A percentile compares a stretch with the other conserved stretches of the same genome.
These are phyloP conservation scores for Apis florea DNA, from an alignment of 1,140 invertebrate species.

Conservation along the genomic window DNA sequence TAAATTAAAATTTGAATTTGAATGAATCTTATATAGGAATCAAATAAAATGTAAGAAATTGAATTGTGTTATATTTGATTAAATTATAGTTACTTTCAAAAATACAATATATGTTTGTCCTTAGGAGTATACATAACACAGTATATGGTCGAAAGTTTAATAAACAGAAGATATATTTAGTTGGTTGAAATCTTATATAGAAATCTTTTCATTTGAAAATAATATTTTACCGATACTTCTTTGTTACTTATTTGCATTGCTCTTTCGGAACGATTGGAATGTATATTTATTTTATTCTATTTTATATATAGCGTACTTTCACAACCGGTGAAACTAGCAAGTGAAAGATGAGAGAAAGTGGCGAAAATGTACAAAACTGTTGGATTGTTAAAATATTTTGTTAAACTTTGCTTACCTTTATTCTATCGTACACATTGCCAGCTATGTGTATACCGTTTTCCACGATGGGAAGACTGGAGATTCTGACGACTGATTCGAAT, in stretches of 20 bases:
- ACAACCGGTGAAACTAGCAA: neutral
- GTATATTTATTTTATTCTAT: neutral
- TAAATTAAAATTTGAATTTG: too few relatives aligned
- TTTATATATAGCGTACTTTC: neutral
- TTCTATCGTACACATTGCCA: constrained; percentile 84
- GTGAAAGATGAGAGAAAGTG: constrained; percentile 25
- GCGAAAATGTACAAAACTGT: neutral
- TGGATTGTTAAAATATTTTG: neutral
- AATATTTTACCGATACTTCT: neutral
- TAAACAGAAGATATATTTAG: too few relatives aligned
- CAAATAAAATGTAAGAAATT: too few relatives aligned
- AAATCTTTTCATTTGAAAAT: neutral
- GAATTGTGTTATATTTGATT: too few relatives aligned
- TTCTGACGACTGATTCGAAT: constrained; percentile 84
- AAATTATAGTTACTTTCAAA: too few relatives aligned
- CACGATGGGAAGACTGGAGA: constrained; percentile 86
- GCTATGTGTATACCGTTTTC: constrained; percentile 86
- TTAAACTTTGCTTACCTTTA: constrained; percentile 81
- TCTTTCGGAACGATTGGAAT: neutral
- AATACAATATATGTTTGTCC: too few relatives aligned
- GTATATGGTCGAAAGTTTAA: too few relatives aligned
- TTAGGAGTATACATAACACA: too few relatives aligned
- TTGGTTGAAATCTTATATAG: too few relatives aligned
- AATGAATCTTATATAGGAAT: too few relatives aligned
- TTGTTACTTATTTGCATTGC: neutral